Evolutionary conservation across 2,797 vertebrate species (phyloP), one percentile per base, ranked within the genome.

Genomic region (Eulemur rubriventer): DNA sequence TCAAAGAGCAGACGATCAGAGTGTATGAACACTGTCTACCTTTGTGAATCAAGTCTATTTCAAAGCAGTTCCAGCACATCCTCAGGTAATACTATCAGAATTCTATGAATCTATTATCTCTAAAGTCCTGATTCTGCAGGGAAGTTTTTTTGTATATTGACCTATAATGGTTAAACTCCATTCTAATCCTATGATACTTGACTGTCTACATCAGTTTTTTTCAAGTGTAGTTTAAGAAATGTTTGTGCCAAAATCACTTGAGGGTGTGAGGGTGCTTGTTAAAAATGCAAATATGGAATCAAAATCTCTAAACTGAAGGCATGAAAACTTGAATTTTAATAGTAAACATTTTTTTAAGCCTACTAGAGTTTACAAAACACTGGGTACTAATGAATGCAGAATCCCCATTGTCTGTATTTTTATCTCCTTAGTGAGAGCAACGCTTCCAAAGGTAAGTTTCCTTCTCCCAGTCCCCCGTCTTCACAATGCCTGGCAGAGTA

Each of bases 311-410:
- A 61, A 69, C 85, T 57, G 86, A 89, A 82, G 50, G 72, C 43
- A 76, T 57, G 14, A 55, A 87, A 70, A 43, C 75, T 83, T 86
- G 28, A 96, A 92, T 92, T 96, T 95, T 95, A 95, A 16, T 43
- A 80, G 41, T 78, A 70, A 70, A 4, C 10, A 26, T 61, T 52
- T 61, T 88, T 81, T 72, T 83, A 17, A 26, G n/a, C 28, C 26
- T 78, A 16, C 22, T 70, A 38, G n/a, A 43, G 28, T 94, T 95
- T 95, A 79, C 17, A 46, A 83, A 95, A 88, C 6, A 35, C 41
- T 92, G 26, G 7, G 18, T 89, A 72, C 52, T 59, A 84, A 46
- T 78, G 35, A 81, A 85, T 18, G 9, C 20, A 55, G 48, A 81
- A 63, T 89, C n/a, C 24, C 65, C n/a, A 20, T 69, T 46, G 14